These are phyloP conservation scores for Fissipunctia ypsillon DNA, from an alignment of 2,888 invertebrate genomes.

Conservation along the genomic window DNA sequence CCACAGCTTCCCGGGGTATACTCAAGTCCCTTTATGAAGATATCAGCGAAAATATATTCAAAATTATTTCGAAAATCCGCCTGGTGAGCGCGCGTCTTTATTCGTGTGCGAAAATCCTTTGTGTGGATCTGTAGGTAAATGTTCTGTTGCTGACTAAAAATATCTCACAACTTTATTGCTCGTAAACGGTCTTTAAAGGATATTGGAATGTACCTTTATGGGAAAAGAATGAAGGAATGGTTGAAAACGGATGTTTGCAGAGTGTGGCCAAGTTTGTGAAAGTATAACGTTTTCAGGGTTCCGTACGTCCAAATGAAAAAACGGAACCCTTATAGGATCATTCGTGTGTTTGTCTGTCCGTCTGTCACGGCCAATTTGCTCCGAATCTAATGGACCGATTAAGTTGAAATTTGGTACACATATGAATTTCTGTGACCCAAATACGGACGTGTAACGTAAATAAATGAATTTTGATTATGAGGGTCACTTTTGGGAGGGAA, in stretches of 20 bases:
- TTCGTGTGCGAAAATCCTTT: slow-evolving; percentile 12
- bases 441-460: too few relatives aligned
- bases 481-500: too few relatives aligned
- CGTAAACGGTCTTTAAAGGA: neutral
- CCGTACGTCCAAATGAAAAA: too few relatives aligned
- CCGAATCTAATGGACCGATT: too few relatives aligned
- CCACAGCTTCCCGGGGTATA: neutral
- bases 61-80: neutral
- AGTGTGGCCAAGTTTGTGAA: neutral
- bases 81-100: neutral
- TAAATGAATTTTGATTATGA: too few relatives aligned
- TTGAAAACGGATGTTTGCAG: neutral
- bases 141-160: slow-evolving; percentile 21
- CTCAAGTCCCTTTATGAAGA: neutral
- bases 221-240: neutral
- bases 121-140: neutral
- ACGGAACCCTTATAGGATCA: too few relatives aligned
- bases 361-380: too few relatives aligned
- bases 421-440: too few relatives aligned
- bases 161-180: slow-evolving; percentile 4
- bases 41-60: neutral
- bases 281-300: neutral
- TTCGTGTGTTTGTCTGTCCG: too few relatives aligned
- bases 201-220: neutral
- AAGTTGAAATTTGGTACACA: too few relatives aligned